Percentiles rank a stretch among this genome's conserved stretches.
phyloP scores from a whole-genome alignment of 2,797 vertebrate genomes.

The Buphagus erythrorhynchus region DNA sequence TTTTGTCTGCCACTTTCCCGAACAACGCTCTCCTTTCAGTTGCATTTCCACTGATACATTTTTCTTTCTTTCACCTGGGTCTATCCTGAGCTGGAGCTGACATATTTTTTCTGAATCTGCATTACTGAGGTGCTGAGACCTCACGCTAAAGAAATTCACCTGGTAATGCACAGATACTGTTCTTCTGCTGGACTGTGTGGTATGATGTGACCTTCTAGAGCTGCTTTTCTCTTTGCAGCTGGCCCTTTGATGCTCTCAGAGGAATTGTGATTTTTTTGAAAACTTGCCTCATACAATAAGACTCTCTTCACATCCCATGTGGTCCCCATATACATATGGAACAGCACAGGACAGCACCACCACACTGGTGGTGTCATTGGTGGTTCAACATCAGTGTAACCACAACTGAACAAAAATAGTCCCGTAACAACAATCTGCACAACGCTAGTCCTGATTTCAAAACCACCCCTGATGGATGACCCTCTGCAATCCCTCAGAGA shows the following conservation, averaged over 20 bases:
- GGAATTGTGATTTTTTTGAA: neutral
- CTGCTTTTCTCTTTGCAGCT: neutral
- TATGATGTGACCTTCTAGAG: neutral
- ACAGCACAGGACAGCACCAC: neutral
- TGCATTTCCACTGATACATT: neutral
- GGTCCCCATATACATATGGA: neutral
- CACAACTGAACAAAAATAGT: neutral
- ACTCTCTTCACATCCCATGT: neutral
- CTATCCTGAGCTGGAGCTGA: neutral
- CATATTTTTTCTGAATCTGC: neutral
- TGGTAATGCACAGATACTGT: neutral
- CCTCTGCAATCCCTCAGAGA: neutral
- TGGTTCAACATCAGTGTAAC: neutral
- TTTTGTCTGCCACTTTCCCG: neutral
- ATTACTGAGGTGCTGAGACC: neutral
- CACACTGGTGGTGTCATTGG: fast-evolving
- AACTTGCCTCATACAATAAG: neutral
- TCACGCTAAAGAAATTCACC: neutral
- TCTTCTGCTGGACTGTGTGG: neutral
- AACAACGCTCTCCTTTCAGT: neutral
- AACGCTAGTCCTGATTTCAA: neutral
- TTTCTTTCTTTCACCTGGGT: neutral
- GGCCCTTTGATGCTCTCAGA: neutral
- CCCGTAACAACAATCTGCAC: neutral
- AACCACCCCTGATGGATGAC: neutral